Evolutionary conservation across 2,797 vertebrate genomes (phyloP).

Genomic region (Microchirus variegatus): DNA sequence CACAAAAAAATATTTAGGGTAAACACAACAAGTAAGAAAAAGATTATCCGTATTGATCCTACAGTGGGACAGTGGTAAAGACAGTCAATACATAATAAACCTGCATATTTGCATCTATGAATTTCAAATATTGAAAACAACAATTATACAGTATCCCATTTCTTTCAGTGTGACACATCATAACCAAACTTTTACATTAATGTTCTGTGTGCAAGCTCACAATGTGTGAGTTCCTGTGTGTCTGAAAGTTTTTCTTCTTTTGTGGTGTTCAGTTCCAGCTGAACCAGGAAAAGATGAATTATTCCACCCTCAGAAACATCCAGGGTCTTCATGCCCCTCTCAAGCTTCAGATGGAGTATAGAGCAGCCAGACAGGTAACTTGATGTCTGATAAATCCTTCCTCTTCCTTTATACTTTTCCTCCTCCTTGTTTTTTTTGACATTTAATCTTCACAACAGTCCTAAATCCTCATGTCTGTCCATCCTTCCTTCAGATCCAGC

Average conservation of each 20-base stretch:
- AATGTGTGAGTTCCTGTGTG: background rate
- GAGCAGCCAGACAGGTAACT: slow-evolving; percentile 90
- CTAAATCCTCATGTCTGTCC: background rate
- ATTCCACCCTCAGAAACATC: slow-evolving; percentile 92
- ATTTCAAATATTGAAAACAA: no score
- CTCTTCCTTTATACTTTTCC: no score
- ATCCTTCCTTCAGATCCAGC: slow-evolving; percentile 85
- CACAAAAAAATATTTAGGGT: no score
- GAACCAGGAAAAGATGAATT: slow-evolving; percentile 94
- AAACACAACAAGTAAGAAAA: no score
- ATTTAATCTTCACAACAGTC: background rate
- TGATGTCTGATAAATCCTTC: no score
- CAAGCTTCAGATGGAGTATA: slow-evolving; percentile 97
- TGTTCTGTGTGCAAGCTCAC: no score
- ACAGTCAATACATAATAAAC: no score
- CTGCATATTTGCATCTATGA: no score
- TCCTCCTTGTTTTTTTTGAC: background rate
- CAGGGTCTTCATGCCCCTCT: slow-evolving; percentile 95
- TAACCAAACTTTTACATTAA: no score
- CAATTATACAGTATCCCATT: no score
- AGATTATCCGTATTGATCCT: no score
- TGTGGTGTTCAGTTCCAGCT: slow-evolving; percentile 85
- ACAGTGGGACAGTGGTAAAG: no score
- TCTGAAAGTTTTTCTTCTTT: slow-evolving; percentile 12
- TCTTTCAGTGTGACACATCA: background rate